A percentile compares a stretch with the other conserved stretches of the same genome.
These are phyloP conservation scores for Lumbricus terrestris DNA, from an alignment of 2,888 invertebrate species.

Conservation along the genomic window DNA sequence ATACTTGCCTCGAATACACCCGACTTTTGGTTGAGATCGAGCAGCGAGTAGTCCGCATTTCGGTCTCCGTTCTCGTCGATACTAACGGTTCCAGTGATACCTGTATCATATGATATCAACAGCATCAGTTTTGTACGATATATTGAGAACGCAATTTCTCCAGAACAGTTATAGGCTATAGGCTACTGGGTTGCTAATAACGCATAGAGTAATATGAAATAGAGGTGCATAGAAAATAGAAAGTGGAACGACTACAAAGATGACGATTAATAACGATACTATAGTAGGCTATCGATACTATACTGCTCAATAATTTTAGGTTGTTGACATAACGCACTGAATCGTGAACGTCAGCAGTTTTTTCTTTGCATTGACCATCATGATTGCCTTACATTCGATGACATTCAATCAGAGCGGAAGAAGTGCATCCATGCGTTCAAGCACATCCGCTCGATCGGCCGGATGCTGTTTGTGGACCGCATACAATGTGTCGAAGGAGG, in stretches of 20 bases:
- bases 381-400: too few relatives aligned
- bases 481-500: neutral
- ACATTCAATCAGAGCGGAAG: neutral
- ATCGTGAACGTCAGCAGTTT: neutral
- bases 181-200: neutral
- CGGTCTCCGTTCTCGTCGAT: constrained; percentile 93
- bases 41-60: constrained; percentile 86
- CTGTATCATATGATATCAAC: constrained; percentile 63
- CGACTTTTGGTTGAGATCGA: constrained; percentile 79
- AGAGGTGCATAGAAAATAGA: too few relatives aligned
- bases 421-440: neutral
- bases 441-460: neutral
- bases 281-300: too few relatives aligned
- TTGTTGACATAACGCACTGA: neutral
- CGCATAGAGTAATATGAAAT: neutral
- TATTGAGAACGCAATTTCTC: neutral
- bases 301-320: neutral
- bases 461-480: neutral
- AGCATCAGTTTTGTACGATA: too few relatives aligned
- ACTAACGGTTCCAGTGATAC: constrained; percentile 86
- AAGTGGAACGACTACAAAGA: too few relatives aligned
- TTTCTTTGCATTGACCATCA: neutral
- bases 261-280: too few relatives aligned
- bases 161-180: too few relatives aligned
- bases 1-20: neutral